Conservation (phyloP, 2,888 invertebrate genomes). For the Allophyes oxyacanthae region DNA sequence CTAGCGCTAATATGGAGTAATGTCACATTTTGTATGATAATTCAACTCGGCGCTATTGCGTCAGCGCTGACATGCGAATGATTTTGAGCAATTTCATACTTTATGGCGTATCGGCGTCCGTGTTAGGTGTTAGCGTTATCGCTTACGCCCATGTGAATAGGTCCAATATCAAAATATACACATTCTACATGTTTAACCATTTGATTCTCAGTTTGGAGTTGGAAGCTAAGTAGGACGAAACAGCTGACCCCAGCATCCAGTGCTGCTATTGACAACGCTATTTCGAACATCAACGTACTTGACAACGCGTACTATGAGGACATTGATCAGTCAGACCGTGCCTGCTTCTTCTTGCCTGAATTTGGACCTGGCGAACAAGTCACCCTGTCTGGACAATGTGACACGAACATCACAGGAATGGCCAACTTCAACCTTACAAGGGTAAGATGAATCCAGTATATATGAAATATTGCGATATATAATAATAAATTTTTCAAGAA, state of each 20-base stretch:
- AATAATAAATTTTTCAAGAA: too few relatives aligned
- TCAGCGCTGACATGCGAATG: too few relatives aligned
- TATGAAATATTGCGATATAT: too few relatives aligned
- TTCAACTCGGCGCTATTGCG: too few relatives aligned
- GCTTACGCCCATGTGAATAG: too few relatives aligned
- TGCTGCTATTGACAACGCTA: slow-evolving; percentile 63
- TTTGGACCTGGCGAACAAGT: slow-evolving; percentile 63
- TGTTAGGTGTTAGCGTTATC: too few relatives aligned
- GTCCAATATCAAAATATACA: too few relatives aligned
- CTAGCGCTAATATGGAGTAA: too few relatives aligned
- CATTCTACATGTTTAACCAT: neutral
- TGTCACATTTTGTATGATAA: too few relatives aligned
- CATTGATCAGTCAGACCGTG: slow-evolving; percentile 64
- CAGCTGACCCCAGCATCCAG: slow-evolving; percentile 56
- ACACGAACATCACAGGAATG: slow-evolving; percentile 63
- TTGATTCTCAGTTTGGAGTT: slow-evolving; percentile 70
- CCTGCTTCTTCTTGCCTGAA: slow-evolving; percentile 75
- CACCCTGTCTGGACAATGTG: slow-evolving; percentile 71
- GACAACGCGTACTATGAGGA: slow-evolving; percentile 67
- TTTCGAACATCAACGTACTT: slow-evolving; percentile 62
- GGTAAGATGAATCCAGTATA: slow-evolving; percentile 17
- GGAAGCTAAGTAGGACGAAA: slow-evolving; percentile 75
- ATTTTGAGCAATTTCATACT: too few relatives aligned
- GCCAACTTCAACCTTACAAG: slow-evolving; percentile 60
- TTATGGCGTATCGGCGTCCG: too few relatives aligned